These are phyloP conservation scores for Napeogenes sylphis DNA, from an alignment of 2,888 invertebrate species.

Conservation along the genomic window DNA sequence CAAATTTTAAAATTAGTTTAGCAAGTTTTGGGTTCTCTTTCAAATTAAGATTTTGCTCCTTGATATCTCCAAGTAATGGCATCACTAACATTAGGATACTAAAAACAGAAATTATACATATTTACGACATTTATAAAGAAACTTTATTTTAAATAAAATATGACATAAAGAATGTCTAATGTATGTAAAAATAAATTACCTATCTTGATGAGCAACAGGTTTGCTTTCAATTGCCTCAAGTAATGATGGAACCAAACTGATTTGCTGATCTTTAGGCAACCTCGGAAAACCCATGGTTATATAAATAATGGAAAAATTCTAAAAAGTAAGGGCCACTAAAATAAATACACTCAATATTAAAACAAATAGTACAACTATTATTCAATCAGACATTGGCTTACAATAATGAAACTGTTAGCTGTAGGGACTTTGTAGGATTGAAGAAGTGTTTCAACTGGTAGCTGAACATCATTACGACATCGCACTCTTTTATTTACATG, in stretches of 20 bases:
- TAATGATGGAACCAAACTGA: constrained; percentile 84
- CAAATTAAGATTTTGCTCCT: constrained; percentile 81
- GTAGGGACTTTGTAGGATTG: constrained; percentile 87
- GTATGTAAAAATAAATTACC: constrained; percentile 63
- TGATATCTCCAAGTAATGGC: constrained; percentile 86
- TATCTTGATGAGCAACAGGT: constrained; percentile 90
- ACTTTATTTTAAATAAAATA: constrained; percentile 13
- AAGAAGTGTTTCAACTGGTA: constrained; percentile 90
- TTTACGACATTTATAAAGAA: neutral
- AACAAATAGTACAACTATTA: neutral
- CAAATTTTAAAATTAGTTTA: constrained; percentile 83
- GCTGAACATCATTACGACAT: constrained; percentile 87
- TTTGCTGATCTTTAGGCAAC: constrained; percentile 84
- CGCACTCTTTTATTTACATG: constrained; percentile 95
- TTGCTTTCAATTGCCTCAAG: constrained; percentile 88
- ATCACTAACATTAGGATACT: constrained; percentile 89
- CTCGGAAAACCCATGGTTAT: constrained; percentile 94
- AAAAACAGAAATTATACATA: constrained; percentile 39
- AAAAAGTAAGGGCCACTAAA: constrained; percentile 25
- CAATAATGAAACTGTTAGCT: constrained; percentile 87
- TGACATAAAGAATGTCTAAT: constrained; percentile 3
- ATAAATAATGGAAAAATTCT: constrained; percentile 96
- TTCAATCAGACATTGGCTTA: constrained; percentile 58
- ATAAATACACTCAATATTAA: neutral
- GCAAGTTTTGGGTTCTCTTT: constrained; percentile 84